phyloP scores from a whole-genome alignment of 2,888 invertebrate genomes.

The Coelopa pilipes region DNA sequence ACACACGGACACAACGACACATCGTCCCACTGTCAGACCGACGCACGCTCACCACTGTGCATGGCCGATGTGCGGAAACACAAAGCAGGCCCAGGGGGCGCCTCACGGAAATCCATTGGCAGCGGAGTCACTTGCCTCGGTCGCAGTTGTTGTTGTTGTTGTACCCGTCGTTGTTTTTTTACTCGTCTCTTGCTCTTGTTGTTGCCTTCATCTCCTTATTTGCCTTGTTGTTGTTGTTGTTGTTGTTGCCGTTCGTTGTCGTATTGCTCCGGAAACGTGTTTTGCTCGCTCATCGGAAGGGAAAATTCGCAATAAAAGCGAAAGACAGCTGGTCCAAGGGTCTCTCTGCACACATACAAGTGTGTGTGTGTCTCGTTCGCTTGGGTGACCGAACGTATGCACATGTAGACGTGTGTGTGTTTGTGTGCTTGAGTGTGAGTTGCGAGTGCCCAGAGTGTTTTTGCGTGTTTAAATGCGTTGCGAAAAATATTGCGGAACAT shows the following conservation, averaged over 20 bases:
- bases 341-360: too few species aligned
- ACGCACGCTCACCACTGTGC: background rate
- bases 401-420: too few species aligned
- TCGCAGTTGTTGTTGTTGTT: background rate
- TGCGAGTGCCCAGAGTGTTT: background rate
- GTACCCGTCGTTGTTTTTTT: background rate
- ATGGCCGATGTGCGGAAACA: constrained; percentile 20
- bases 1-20: background rate
- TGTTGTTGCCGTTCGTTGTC: too few species aligned
- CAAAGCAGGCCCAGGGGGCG: constrained; percentile 27
- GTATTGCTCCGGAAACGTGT: constrained; percentile 18
- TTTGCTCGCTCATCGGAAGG: constrained; percentile 19
- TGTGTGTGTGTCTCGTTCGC: background rate
- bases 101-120: constrained; percentile 16
- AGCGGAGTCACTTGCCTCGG: constrained; percentile 6
- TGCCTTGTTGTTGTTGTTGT: background rate
- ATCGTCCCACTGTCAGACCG: background rate
- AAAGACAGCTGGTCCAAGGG: background rate
- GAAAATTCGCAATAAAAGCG: constrained; percentile 30
- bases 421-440: too few species aligned
- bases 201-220: too few species aligned
- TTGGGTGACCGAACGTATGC: background rate
- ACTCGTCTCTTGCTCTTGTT: background rate
- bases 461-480: constrained; percentile 1
- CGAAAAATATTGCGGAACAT: constrained; percentile 7